Conservation (phyloP, 2,113 vertebrate genomes). For the Periophthalmus modestus region DNA sequence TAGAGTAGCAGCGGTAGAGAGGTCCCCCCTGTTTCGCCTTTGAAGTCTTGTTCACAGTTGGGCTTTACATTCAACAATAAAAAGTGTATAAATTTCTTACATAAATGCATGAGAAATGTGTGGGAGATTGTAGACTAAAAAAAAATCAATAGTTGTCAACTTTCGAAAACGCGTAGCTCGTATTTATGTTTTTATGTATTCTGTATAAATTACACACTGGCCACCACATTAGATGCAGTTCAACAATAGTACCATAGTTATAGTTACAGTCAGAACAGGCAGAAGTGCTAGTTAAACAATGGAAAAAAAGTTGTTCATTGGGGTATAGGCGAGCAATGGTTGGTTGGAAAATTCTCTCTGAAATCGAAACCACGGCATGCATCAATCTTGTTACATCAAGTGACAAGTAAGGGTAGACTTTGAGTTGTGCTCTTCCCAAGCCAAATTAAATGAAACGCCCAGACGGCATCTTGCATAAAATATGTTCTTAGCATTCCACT, state of each 20-base stretch:
- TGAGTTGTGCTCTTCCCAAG: no score
- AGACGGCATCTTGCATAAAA: not conserved
- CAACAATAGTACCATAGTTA: not conserved
- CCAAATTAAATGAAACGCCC: no score
- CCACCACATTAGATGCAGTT: not conserved
- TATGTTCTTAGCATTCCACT: not conserved
- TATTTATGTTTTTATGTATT: conserved; percentile 5
- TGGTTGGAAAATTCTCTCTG: not conserved
- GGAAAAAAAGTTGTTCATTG: not conserved
- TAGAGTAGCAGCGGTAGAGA: conserved; percentile 28
- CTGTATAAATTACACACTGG: conserved; percentile 1
- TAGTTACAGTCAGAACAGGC: not conserved
- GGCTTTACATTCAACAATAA: conserved; percentile 18
- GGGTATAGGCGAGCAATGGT: not conserved
- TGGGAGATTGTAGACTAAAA: conserved; percentile 18
- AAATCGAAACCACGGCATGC: not conserved
- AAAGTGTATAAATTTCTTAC: conserved; percentile 13
- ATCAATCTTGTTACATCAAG: not conserved
- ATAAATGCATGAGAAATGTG: conserved; percentile 15
- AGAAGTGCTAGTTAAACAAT: not conserved
- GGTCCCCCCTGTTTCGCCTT: conserved; percentile 9
- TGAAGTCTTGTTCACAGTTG: conserved; percentile 39
- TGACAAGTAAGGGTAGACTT: no score
- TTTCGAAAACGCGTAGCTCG: not conserved
- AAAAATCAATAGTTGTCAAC: conserved; percentile 12